phyloP scores from a whole-genome alignment of 53 echinoderm and acorn worm genomes.

The Henricia sp. region DNA sequence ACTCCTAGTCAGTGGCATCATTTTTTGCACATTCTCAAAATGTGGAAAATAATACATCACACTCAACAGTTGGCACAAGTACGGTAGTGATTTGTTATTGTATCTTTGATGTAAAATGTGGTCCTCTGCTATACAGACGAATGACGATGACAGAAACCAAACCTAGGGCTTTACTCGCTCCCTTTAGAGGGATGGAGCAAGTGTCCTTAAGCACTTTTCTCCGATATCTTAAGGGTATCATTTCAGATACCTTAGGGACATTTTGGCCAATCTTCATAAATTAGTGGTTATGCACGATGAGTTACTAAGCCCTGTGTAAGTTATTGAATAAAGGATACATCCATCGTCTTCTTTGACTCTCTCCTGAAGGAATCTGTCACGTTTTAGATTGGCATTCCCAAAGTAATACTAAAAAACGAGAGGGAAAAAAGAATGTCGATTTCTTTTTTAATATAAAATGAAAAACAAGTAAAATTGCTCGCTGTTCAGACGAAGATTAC shows the following conservation, averaged over 20 bases:
- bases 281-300: too few relatives aligned
- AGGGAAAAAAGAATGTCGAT: background rate
- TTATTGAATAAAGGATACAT: conserved; percentile 99
- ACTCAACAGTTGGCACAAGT: too few relatives aligned
- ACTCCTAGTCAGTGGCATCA: too few relatives aligned
- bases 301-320: too few relatives aligned
- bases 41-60: too few relatives aligned
- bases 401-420: conserved; percentile 85
- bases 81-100: too few relatives aligned
- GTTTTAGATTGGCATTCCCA: conserved; percentile 83
- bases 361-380: conserved; percentile 85
- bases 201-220: background rate
- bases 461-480: background rate
- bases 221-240: background rate
- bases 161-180: too few relatives aligned
- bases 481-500: background rate
- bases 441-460: background rate
- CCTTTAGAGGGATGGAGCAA: too few relatives aligned
- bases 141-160: too few relatives aligned
- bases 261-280: background rate
- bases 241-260: background rate
- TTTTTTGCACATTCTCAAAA: background rate
- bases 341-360: conserved; percentile 90
- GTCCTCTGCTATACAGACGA: too few relatives aligned
- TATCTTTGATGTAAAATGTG: too few relatives aligned